These are phyloP conservation scores for Stegodyphus dumicola DNA, from an alignment of 1,140 invertebrate species.

Conservation along the genomic window DNA sequence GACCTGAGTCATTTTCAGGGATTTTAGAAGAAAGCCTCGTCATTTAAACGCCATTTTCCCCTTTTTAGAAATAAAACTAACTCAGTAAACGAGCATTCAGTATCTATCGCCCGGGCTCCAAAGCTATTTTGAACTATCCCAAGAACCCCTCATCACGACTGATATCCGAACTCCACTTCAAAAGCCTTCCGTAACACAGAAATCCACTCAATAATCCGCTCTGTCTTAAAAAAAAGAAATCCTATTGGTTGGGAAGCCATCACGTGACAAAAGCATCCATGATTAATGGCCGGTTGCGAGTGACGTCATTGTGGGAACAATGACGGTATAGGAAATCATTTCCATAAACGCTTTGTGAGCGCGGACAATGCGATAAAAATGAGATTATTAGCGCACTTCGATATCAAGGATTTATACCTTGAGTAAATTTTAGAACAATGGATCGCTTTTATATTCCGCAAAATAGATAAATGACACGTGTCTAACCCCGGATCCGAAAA, in stretches of 20 bases:
- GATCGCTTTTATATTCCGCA: constrained; percentile 38
- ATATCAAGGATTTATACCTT: constrained; percentile 53
- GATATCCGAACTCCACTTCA: constrained; percentile 31
- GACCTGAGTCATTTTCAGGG: not conserved
- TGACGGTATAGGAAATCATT: constrained; percentile 55
- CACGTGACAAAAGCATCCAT: constrained; percentile 56
- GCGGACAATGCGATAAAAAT: constrained; percentile 54
- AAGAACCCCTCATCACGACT: constrained; percentile 26
- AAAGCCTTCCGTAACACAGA: constrained; percentile 52
- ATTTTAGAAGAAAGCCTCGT: constrained; percentile 9
- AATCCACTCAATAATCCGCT: constrained; percentile 54
- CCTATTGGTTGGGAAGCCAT: constrained; percentile 46
- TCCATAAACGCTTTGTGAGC: constrained; percentile 55
- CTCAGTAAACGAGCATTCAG: not conserved
- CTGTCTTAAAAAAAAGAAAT: constrained; percentile 37
- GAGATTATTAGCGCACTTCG: constrained; percentile 55
- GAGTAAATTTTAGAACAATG: constrained; percentile 51
- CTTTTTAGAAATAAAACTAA: constrained; percentile 22
- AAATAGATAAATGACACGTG: constrained; percentile 48
- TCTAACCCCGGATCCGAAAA: constrained; percentile 6
- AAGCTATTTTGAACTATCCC: constrained; percentile 31
- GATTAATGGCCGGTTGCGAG: constrained; percentile 44
- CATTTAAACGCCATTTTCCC: constrained; percentile 49
- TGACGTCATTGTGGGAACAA: constrained; percentile 47
- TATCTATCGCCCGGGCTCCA: constrained; percentile 12